Base-by-base conservation (phyloP, 2,888 invertebrate genomes). In the Odontomyia ornata region DNA sequence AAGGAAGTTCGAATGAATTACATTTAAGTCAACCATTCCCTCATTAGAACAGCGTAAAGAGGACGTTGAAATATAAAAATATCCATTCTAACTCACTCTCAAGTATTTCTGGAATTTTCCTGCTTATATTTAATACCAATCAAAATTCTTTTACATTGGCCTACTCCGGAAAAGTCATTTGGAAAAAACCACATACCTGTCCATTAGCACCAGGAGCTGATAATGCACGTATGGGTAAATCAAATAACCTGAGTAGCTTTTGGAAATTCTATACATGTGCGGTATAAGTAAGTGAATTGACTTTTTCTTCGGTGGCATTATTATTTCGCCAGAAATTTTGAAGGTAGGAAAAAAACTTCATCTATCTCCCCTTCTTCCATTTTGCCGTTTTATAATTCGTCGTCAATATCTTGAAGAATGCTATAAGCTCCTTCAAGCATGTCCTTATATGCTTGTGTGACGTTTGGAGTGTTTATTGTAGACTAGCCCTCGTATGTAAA, bases 201-300 rank as follows among this genome's bases (percentile, higher is more conserved):
- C 3, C n/a, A 67, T 43, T 18, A 43, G 36, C 30, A 67, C 43
- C 67, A 67, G 11, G 18, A 43, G 36, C 67, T 43, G 67, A 67
- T 46, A 23, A 67, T 21, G 25, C 46, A 46, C 67, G 46, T 46
- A 46, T 43, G 23, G 18, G 11, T 23, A 23, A 18, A 67, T 18
- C 36, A 43, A 46, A 67, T 67, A 23, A 46, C 67, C 46, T 43
- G 23, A 46, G 67, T 5, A 67, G 46, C 21, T 46, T 67, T 46
- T 13, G 43, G 46, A 43, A 18, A 43, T n/a, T 64, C 28, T 28
- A 11, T 46, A 67, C 36, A 36, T 36, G 36, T 36, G 9, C 36
- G 1, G n/a, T 15, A 15, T 7, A 62, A 62, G 67, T 65, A 67
- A 67, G 21, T 43, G 43, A 67, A 43, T 67, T 67, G 67, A 43